These are phyloP conservation scores for Sebastes kiyomatsui DNA, from an alignment of 2,797 vertebrate genomes.

Conservation along the genomic window DNA sequence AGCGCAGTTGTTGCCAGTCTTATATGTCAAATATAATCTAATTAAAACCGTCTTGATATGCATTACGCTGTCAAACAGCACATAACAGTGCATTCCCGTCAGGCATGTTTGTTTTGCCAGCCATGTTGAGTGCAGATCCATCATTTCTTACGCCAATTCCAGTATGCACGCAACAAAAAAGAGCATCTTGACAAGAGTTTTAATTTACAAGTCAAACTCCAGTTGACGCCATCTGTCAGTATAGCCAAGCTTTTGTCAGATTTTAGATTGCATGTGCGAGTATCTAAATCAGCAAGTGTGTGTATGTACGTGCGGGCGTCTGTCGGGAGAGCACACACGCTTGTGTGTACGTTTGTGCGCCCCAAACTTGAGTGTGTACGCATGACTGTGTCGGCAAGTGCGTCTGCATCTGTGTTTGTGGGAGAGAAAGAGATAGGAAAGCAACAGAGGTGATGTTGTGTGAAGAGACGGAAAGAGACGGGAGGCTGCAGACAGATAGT, in stretches of 20 bases:
- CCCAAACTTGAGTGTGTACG: background rate
- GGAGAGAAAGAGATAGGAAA: slow-evolving; percentile 31
- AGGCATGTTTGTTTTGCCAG: slow-evolving; percentile 40
- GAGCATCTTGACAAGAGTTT: slow-evolving; percentile 49
- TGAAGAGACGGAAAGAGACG: slow-evolving; percentile 48
- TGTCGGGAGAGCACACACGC: background rate
- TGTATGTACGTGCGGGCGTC: background rate
- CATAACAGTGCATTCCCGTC: background rate
- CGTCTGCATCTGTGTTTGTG: slow-evolving; percentile 26
- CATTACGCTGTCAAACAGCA: background rate
- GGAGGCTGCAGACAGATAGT: slow-evolving; percentile 61
- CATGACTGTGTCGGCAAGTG: slow-evolving; percentile 9
- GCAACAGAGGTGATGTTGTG: slow-evolving; percentile 61
- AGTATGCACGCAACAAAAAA: slow-evolving; percentile 27
- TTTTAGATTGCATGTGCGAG: slow-evolving; percentile 27
- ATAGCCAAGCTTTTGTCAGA: slow-evolving; percentile 29
- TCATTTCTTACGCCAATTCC: slow-evolving; percentile 30
- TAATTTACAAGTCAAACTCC: slow-evolving; percentile 57
- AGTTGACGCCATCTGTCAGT: slow-evolving; percentile 13
- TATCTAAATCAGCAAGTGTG: background rate
- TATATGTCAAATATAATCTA: background rate
- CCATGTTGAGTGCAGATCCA: slow-evolving; percentile 29
- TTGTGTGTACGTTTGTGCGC: background rate
- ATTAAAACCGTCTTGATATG: slow-evolving; percentile 15
- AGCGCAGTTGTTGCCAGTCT: background rate